Evolutionary conservation across 2,797 vertebrate genomes (phyloP).

Genomic region (Pangasius krempfi): DNA sequence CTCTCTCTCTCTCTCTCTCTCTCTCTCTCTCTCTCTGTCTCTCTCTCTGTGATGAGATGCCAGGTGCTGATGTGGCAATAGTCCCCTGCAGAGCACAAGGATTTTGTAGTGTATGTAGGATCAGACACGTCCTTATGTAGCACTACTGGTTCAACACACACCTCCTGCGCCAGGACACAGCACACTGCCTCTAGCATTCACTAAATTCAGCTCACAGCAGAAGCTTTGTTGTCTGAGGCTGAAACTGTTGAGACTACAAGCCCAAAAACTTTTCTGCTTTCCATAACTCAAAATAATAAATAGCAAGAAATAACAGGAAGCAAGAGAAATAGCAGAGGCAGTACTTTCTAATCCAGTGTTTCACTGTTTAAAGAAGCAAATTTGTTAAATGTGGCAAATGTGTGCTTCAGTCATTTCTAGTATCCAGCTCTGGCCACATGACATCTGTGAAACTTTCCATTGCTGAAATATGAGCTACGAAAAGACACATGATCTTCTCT

Average conservation of each 20-base stretch:
- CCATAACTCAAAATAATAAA: background rate
- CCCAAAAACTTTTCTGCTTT: background rate
- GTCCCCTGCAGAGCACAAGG: slow-evolving; percentile 38
- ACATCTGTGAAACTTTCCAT: slow-evolving; percentile 32
- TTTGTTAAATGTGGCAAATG: background rate
- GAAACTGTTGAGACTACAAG: background rate
- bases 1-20: slow-evolving; percentile 4
- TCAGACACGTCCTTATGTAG: slow-evolving; percentile 49
- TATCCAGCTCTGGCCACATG: background rate
- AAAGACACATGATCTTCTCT: slow-evolving; percentile 18
- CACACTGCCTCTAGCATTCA: background rate
- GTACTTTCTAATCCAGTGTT: background rate
- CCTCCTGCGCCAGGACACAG: background rate
- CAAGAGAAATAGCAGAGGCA: background rate
- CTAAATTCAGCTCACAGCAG: background rate
- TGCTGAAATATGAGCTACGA: slow-evolving; percentile 7
- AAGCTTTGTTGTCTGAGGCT: slow-evolving; percentile 4
- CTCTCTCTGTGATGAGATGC: slow-evolving; percentile 59
- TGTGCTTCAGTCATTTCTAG: background rate
- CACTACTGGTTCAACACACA: slow-evolving; percentile 64
- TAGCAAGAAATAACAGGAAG: background rate
- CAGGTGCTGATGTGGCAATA: slow-evolving; percentile 72
- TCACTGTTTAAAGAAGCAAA: background rate
- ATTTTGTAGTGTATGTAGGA: background rate
- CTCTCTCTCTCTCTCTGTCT: slow-evolving; percentile 19